Base-by-base conservation (phyloP, 2,113 vertebrate genomes). In the Sebastes fasciatus region DNA sequence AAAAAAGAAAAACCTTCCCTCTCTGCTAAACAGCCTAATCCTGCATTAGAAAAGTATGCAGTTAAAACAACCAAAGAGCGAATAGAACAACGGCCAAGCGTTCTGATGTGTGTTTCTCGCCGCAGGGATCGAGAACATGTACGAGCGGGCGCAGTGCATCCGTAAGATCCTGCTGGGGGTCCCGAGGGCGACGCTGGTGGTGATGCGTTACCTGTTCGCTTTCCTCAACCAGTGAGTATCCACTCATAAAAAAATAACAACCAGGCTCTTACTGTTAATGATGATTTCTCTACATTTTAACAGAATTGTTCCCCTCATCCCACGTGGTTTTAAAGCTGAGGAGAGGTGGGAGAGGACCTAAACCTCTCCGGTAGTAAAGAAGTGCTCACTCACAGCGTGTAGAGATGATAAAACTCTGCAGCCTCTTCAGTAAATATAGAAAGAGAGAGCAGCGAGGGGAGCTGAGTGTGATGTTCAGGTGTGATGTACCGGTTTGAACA, bases 131-230 rank as follows among this genome's bases (percentile, higher is more conserved):
- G 98, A 99, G 93, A 98, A 96, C 96, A 95, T 99, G 93, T 99
- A 97, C 89, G 98, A 99, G 93, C 95, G 98, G 91, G 97, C 98
- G 11, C 96, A 99, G 93, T 97, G 97, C 92, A 96, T 99, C 94
- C 97, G 97, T 58, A 99, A 99, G 95, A 96, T 99, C 84, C 96
- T 99, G 77, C 94, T 98, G 80, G 97, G 96, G 49, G 94, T 98
- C 90, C 97, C 97, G 40, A 96, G 97, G 68, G 96, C 97, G 2
- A 96, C 97, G 76, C 96, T 99, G 76, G 97, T 99, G 87, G 96
- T 99, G 93, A 98, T 99, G 97, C 97, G 98, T 90, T 99, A 99
- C 94, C 96, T 99, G 91, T 99, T 99, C 23, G 97, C 98, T 91
- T 99, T 99, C 95, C 97, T 99, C 89, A 99, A 99, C 93, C 98